Base-by-base conservation (phyloP, 2,888 invertebrate genomes). In the Galerucella nymphaeae region DNA sequence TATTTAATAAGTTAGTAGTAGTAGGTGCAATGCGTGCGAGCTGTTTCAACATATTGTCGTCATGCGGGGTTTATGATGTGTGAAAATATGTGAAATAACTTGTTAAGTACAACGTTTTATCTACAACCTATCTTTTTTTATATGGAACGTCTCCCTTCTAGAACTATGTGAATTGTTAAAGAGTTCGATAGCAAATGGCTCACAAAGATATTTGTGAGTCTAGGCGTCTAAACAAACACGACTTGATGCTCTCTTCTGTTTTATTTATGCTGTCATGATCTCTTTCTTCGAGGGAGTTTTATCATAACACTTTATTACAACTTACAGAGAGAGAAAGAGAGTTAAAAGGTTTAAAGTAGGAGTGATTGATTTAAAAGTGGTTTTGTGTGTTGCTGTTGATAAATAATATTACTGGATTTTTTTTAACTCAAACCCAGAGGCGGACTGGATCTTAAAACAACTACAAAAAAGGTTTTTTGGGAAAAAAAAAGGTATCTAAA, bases 321-420 rank as follows among this genome's bases (percentile, higher is more conserved):
- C 48, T 16, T 38, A 53, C 64, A n/a, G 14, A 45, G 14, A 45
- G 45, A 45, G 0, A 45, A 14, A 45, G 0, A 6, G 13, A 72
- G 74, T 57, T 76, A 71, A 76, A 76, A 76, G 76, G 66, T 76
- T 76, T 76, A 72, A 74, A 76, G 76, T 59, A 70, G 67, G 69
- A 71, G 69, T 69, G 74, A 76, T 74, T 67, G 76, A 76, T 72
- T 74, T 72, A 53, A 72, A 58, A 62, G 68, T 68, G 58, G 58
- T 58, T 18, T 53, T 16, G 53, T 53, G 3, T 53, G 45, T 41
- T 16, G 53, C 18, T 53, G 18, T 18, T 53, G 16, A 53, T 48
- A 16, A 53, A 53, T 2, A 16, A 53, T 10, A 10, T 18, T 8
- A 53, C 2, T 50, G 13, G 4, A 14, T 6, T 50, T 50, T n/a